phyloP scores from a whole-genome alignment of 2,113 vertebrate species.

The Sprattus sprattus region DNA sequence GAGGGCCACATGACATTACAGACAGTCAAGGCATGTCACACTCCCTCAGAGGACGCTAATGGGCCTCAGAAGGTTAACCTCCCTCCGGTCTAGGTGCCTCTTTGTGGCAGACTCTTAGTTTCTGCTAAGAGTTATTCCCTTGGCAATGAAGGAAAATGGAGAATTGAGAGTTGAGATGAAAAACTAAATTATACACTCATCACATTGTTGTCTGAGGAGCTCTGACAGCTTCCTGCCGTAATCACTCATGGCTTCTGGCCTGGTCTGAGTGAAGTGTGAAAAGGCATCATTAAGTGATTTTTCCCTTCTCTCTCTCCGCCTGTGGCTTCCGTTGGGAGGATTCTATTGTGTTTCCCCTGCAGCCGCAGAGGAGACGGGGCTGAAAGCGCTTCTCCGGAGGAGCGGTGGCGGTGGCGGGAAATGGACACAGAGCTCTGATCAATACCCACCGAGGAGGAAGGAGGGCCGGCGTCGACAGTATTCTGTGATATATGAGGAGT shows the following conservation, averaged over 20 bases:
- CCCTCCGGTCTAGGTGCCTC: neutral
- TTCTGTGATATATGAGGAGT: neutral
- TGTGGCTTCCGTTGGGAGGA: slow-evolving; percentile 3
- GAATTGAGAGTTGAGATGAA: neutral
- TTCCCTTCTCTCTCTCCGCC: neutral
- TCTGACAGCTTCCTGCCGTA: neutral
- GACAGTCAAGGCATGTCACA: no score
- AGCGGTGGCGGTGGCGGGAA: neutral
- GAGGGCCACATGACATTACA: no score
- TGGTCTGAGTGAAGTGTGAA: neutral
- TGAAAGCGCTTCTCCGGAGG: neutral
- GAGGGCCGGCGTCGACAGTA: neutral
- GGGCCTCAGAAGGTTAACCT: no score
- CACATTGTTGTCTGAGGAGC: neutral
- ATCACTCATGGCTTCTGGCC: slow-evolving; percentile 6
- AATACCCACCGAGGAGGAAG: neutral
- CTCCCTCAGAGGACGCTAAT: no score
- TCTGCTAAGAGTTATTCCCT: neutral
- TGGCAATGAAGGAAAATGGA: neutral
- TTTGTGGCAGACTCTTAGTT: neutral
- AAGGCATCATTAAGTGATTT: neutral
- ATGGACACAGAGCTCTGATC: slow-evolving; percentile 19
- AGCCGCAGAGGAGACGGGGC: neutral
- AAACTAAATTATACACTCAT: neutral
- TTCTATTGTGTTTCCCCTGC: neutral